Evolutionary conservation across 2,888 invertebrate genomes (phyloP).

Genomic region (Spicauda simplicius): DNA sequence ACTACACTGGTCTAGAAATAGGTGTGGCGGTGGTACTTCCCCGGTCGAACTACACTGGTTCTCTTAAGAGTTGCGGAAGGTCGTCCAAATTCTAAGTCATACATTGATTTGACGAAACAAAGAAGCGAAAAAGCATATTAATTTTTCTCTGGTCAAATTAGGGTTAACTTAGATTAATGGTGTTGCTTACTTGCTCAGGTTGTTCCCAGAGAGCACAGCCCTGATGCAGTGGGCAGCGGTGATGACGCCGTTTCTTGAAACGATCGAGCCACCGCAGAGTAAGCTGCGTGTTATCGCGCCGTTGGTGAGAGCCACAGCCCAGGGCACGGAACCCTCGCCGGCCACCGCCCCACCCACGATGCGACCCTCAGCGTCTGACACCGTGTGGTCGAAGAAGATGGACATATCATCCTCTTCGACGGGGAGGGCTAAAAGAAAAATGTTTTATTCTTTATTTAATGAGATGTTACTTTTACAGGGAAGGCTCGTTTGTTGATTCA

Average conservation of each 20-base stretch:
- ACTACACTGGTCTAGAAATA: too few species aligned
- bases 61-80: too few species aligned
- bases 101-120: too few species aligned
- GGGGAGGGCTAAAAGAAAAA: constrained; percentile 56
- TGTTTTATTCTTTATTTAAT: too few species aligned
- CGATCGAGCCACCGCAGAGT: constrained; percentile 80
- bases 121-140: too few species aligned
- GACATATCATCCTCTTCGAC: constrained; percentile 36
- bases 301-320: constrained; percentile 20
- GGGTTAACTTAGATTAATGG: too few species aligned
- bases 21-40: too few species aligned
- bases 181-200: constrained; percentile 55
- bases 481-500: too few species aligned
- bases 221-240: constrained; percentile 84
- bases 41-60: too few species aligned
- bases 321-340: constrained; percentile 25
- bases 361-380: constrained; percentile 10
- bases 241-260: constrained; percentile 68
- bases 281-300: constrained; percentile 41
- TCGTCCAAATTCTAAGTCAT: too few species aligned
- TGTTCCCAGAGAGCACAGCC: background rate
- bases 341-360: constrained; percentile 51
- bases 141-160: too few species aligned
- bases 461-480: too few species aligned
- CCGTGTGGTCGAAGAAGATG: constrained; percentile 28